Percentiles rank a stretch among this genome's conserved stretches.
Conservation (phyloP, 1,140 invertebrate species). For the Littorina saxatilis region DNA sequence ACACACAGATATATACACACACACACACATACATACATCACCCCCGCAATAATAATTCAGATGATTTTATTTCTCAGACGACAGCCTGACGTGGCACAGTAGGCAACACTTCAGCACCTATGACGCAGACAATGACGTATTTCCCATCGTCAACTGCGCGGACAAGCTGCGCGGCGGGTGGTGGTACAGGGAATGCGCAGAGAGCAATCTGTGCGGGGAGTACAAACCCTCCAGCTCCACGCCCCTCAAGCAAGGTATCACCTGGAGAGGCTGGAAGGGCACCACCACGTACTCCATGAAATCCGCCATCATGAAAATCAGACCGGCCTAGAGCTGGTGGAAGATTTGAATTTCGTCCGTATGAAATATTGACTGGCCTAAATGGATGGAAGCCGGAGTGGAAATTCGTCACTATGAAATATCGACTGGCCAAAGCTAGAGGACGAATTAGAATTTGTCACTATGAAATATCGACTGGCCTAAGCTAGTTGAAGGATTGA, state of each 20-base stretch:
- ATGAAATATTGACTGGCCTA: too few species aligned
- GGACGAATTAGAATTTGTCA: too few species aligned
- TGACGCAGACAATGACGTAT: background rate
- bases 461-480: too few species aligned
- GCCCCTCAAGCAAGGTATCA: background rate
- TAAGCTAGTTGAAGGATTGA: too few species aligned
- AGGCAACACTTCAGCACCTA: background rate
- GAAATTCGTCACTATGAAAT: too few species aligned
- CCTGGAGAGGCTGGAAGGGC: background rate
- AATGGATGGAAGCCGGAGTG: too few species aligned
- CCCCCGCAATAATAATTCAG: background rate
- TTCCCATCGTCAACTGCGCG: background rate
- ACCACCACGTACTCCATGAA: background rate
- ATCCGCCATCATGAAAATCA: too few species aligned
- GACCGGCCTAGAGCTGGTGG: too few species aligned
- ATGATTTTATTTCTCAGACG: background rate
- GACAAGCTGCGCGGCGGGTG: background rate
- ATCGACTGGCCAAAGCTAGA: too few species aligned
- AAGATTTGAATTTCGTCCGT: too few species aligned
- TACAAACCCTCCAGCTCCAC: background rate
- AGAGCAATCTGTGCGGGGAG: background rate
- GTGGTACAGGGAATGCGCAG: background rate
- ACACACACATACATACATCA: background rate
- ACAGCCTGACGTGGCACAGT: background rate
- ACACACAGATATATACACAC: constrained; percentile 15